Evolutionary conservation across 2,888 invertebrate species (phyloP), one percentile per base, ranked within the genome.

Genomic region (Zelleria hepariella): DNA sequence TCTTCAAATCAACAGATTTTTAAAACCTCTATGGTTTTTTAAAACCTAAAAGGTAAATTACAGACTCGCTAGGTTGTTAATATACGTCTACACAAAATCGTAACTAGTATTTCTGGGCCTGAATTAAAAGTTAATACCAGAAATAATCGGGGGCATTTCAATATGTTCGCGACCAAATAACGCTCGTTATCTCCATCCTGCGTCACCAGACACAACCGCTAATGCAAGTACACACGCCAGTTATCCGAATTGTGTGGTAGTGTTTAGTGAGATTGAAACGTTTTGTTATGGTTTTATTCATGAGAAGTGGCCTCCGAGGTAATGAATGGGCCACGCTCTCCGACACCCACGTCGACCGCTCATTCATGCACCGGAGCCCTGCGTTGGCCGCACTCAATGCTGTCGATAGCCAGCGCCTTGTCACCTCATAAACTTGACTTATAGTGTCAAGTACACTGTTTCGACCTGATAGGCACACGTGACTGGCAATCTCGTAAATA

Each of bases 251-350:
- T 56, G 27, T 27, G 2, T 27, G 27, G 18, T 10, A 32, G 56
- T 54, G 57, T 73, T 76, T 71, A 75, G 71, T 72, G 73, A 75
- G 80, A 79, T 79, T 77, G 76, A 73, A 77, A 78, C 75, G 75
- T 79, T 84, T 79, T 78, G 80, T 80, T 82, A 80, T 83, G 78
- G 77, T 79, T 81, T 82, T 81, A 86, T 86, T 86, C 84, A 85
- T 83, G 77, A 84, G 79, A 73, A 77, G 77, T 81, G 84, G 81
- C 86, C 87, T 86, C 79, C 70, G 66, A 80, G 75, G 71, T 85
- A 86, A 84, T 86, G 86, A 84, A 86, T 77, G 80, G 79, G 75
- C 73, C 70, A 73, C 73, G 75, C 68, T 73, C 71, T 69, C 68
- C 70, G 68, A 68, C 72, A 76, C 82, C 87, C 86, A 88, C 87